A percentile compares a stretch with the other conserved stretches of the same genome.
These are phyloP conservation scores for Leptobrachium ailaonicum DNA, from an alignment of 2,113 vertebrate genomes.

Conservation along the genomic window DNA sequence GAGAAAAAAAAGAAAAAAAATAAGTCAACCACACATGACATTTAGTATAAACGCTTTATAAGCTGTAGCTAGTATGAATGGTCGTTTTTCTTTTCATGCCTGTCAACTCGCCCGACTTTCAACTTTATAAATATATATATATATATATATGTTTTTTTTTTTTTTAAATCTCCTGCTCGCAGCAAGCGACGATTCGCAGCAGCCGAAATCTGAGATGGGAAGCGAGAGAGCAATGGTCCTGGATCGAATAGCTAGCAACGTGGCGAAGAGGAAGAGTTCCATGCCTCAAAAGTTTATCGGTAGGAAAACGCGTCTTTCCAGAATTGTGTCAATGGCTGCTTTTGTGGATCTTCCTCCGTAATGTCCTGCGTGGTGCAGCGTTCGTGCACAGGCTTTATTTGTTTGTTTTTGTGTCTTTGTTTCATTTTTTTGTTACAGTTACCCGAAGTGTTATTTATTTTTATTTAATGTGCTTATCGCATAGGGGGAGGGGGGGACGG, in stretches of 20 bases:
- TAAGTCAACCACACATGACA: constrained; percentile 26
- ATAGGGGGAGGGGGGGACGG: too few relatives aligned
- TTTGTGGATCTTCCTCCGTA: too few relatives aligned
- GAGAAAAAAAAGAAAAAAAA: not conserved
- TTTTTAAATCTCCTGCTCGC: constrained; percentile 48
- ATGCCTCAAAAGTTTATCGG: constrained; percentile 96
- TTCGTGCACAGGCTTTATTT: too few relatives aligned
- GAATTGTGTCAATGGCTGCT: not conserved
- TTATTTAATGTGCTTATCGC: too few relatives aligned
- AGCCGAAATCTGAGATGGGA: constrained; percentile 82
- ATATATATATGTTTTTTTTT: constrained; percentile 48
- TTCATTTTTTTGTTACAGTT: too few relatives aligned
- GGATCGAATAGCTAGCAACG: constrained; percentile 91
- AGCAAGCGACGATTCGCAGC: constrained; percentile 75
- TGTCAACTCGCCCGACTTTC: not conserved
- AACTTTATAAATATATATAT: not conserved
- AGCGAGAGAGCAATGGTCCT: constrained; percentile 87
- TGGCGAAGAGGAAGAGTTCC: constrained; percentile 91
- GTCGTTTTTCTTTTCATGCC: constrained; percentile 17
- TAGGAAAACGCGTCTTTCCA: constrained; percentile 66
- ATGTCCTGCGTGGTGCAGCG: too few relatives aligned
- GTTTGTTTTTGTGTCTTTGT: too few relatives aligned
- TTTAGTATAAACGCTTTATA: not conserved
- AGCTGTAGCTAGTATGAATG: not conserved
- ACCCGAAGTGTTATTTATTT: too few relatives aligned